These are phyloP conservation scores for Sarotherodon lohbergeri DNA, from an alignment of 2,113 vertebrate species.

Conservation along the genomic window DNA sequence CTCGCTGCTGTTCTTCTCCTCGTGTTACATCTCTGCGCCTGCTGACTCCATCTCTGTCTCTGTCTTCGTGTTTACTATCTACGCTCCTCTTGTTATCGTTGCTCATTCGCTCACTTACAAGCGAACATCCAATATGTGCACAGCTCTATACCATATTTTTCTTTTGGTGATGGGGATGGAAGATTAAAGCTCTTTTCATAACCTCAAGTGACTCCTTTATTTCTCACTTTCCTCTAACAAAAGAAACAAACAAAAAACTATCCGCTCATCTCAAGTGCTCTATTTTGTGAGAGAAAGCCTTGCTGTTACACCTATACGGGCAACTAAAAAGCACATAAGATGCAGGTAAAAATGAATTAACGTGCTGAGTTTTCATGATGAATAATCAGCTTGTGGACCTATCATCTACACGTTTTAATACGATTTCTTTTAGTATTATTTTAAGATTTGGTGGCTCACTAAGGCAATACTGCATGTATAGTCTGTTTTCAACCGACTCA, in stretches of 20 bases:
- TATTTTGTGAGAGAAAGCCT: not conserved
- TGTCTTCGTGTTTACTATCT: not conserved
- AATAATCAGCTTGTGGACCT: not conserved
- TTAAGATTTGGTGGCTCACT: slow-evolving; percentile 7
- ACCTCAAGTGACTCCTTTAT: not conserved
- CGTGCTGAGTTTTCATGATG: not conserved
- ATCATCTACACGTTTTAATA: not conserved
- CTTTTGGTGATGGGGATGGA: not conserved
- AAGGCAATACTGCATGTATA: not conserved
- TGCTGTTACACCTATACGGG: not conserved
- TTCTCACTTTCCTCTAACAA: not conserved
- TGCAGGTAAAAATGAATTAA: not conserved
- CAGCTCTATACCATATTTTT: not conserved
- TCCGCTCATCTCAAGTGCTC: not conserved
- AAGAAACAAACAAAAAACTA: not conserved
- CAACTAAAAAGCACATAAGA: not conserved
- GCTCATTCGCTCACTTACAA: not conserved
- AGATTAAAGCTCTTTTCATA: not conserved
- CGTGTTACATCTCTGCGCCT: slow-evolving; percentile 10
- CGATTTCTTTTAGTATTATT: not conserved
- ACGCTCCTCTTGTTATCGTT: not conserved
- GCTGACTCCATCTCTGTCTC: not conserved
- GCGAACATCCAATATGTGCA: not conserved
- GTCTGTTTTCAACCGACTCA: not conserved
- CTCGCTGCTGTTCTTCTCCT: slow-evolving; percentile 21